Base-by-base conservation (phyloP, 2,888 invertebrate species). In the Coelopa pilipes region DNA sequence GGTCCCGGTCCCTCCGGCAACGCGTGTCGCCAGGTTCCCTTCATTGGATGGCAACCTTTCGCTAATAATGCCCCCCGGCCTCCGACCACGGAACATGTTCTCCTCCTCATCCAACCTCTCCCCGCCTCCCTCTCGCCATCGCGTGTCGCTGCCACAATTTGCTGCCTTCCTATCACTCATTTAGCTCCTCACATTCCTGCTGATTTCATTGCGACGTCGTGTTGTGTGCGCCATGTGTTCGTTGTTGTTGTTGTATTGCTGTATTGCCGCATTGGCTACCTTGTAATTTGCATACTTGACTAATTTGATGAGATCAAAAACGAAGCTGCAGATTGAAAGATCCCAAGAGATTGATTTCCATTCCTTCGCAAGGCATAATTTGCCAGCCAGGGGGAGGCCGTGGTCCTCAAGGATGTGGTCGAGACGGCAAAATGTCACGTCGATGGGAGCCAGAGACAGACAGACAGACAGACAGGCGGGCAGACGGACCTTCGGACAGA, bases 131-230 rank as follows among this genome's bases (percentile, higher is more conserved):
- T 34, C 34, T 7, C 34, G 34, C 34, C 9, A 10, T 24, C 2
- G 57, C 3, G 45, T 69, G 24, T 46, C 53, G 34, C 49, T 67
- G 60, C 79, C 80, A 82, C 81, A 81, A 82, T 81, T 82, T 81
- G 79, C 76, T 75, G 77, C 68, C 76, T 80, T 78, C 79, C 78
- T 79, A 79, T 82, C 80, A 81, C 76, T 74, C 65, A 34, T 34
- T 34, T 34, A 7, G 4, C 7, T 34, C 34, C 7, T 34, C 7
- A 4, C 7, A 34, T 34, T 7, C 7, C 7, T 34, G 34, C 7
- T 34, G 34, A 4, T 34, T 34, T 34, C 7, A 7, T 34, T 34
- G 34, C 7, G 34, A 4, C 7, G 34, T 34, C 7, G 34, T 72
- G 68, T 68, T 74, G 66, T 50, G 57, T 19, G 49, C 21, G 49